These are phyloP conservation scores for Buathra laborator DNA, from an alignment of 2,888 invertebrate species.

Conservation along the genomic window DNA sequence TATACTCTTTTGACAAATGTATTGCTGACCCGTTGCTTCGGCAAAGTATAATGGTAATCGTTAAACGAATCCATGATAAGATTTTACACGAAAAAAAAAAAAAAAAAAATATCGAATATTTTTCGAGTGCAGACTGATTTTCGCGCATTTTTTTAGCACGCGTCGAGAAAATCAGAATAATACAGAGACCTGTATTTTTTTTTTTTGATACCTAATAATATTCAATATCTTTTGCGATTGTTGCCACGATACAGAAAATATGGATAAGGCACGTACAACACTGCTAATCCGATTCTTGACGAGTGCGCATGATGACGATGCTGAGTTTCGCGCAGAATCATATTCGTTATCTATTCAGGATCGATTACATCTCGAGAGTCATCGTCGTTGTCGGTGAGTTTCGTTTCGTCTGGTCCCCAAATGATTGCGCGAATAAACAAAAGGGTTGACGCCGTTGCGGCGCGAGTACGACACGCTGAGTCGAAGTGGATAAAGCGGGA, in stretches of 20 bases:
- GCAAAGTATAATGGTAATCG: too few relatives aligned
- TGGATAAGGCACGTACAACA: constrained; percentile 9
- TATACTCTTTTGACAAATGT: neutral
- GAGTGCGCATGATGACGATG: constrained; percentile 8
- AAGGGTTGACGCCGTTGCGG: constrained; percentile 55
- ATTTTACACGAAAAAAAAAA: too few relatives aligned
- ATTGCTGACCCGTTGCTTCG: neutral
- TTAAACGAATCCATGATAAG: too few relatives aligned
- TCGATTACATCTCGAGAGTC: constrained; percentile 59
- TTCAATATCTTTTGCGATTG: neutral
- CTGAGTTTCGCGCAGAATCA: constrained; percentile 11
- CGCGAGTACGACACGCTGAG: constrained; percentile 22
- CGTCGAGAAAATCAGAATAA: too few relatives aligned
- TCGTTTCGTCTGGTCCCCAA: constrained; percentile 25
- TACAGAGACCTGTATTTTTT: neutral
- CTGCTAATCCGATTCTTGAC: constrained; percentile 31
- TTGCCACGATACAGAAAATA: neutral
- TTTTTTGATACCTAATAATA: neutral
- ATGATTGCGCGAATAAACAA: constrained; percentile 61
- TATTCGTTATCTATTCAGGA: constrained; percentile 52
- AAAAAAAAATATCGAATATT: too few relatives aligned
- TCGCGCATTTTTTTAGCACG: too few relatives aligned
- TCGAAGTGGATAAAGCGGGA: constrained; percentile 42
- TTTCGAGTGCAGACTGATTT: too few relatives aligned
- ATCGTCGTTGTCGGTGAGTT: constrained; percentile 38